Conservation (phyloP, 2,113 vertebrate genomes). For the Condylura cristata region DNA sequence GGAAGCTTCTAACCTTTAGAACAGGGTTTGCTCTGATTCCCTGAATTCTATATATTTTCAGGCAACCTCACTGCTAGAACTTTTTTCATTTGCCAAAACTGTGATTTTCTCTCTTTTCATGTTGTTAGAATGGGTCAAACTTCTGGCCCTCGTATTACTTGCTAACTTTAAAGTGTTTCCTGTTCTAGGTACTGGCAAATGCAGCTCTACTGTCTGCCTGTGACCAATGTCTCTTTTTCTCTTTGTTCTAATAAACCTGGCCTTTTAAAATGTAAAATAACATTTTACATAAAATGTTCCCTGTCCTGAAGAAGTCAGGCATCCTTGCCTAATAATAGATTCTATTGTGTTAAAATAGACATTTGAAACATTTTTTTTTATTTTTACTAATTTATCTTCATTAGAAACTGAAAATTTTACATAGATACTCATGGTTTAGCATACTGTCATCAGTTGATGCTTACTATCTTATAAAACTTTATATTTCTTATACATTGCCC, state of each 20-base stretch:
- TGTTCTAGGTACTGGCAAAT: not conserved
- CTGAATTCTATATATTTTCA: not conserved
- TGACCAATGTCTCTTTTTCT: too few relatives aligned
- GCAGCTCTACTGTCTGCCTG: too few relatives aligned
- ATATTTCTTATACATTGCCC: not conserved
- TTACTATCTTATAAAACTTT: conserved; percentile 23
- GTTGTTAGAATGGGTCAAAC: not conserved
- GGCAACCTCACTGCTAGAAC: not conserved
- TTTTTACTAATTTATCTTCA: not conserved
- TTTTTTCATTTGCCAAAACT: not conserved
- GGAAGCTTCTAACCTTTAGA: not conserved
- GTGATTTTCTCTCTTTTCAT: not conserved
- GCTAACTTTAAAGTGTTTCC: not conserved
- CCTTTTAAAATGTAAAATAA: too few relatives aligned
- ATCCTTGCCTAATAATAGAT: not conserved
- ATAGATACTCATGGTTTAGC: not conserved
- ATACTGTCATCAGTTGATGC: not conserved
- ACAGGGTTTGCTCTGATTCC: not conserved
- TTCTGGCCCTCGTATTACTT: not conserved
- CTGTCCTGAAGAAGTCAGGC: not conserved
- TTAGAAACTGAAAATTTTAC: not conserved
- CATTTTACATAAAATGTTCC: not conserved
- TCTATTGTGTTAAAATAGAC: not conserved
- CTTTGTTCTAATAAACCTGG: too few relatives aligned
- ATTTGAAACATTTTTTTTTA: not conserved